Percentiles rank a stretch among this genome's conserved stretches.
Evolutionary conservation across 1,140 invertebrate genomes (phyloP).

Genomic region (Belonocnema kinseyi): DNA sequence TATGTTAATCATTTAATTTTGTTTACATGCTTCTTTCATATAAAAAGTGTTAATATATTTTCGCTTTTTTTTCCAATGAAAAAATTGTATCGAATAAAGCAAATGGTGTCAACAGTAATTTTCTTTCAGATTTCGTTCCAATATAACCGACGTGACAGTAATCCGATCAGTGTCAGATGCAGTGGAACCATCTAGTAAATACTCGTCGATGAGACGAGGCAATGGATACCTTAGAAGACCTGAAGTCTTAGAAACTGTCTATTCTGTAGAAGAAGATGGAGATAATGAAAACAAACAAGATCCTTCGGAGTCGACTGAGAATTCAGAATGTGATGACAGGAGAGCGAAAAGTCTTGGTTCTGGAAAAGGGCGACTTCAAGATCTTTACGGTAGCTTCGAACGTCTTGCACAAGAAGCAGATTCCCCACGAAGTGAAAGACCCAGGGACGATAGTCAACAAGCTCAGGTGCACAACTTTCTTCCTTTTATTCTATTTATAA

Average conservation of each 20-base stretch:
- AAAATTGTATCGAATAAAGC: too few species aligned
- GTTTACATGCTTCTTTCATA: too few species aligned
- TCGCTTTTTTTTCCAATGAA: too few species aligned
- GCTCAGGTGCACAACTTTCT: slow-evolving; percentile 62
- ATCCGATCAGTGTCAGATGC: slow-evolving; percentile 87
- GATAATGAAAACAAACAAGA: slow-evolving; percentile 81
- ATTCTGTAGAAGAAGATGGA: slow-evolving; percentile 88
- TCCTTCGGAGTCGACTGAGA: slow-evolving; percentile 65
- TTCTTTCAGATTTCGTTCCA: slow-evolving; percentile 69
- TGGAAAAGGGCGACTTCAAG: slow-evolving; percentile 68
- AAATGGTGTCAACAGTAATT: neutral
- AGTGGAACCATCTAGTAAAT: slow-evolving; percentile 86
- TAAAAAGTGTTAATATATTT: too few species aligned
- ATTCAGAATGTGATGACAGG: slow-evolving; percentile 63
- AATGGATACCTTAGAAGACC: slow-evolving; percentile 86
- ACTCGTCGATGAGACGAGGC: slow-evolving; percentile 81
- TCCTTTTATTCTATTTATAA: neutral
- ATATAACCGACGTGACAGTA: slow-evolving; percentile 80
- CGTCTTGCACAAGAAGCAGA: slow-evolving; percentile 68
- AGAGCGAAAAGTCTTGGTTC: slow-evolving; percentile 55
- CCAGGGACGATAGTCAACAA: slow-evolving; percentile 70
- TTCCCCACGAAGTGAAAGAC: slow-evolving; percentile 60
- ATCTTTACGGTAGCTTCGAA: slow-evolving; percentile 74
- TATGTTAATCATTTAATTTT: too few species aligned
- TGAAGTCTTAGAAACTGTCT: slow-evolving; percentile 90